Percentiles rank a stretch among this genome's conserved stretches.
These are phyloP conservation scores for Tympanuchus pallidicinctus DNA, from an alignment of 2,113 vertebrate genomes.

Conservation along the genomic window DNA sequence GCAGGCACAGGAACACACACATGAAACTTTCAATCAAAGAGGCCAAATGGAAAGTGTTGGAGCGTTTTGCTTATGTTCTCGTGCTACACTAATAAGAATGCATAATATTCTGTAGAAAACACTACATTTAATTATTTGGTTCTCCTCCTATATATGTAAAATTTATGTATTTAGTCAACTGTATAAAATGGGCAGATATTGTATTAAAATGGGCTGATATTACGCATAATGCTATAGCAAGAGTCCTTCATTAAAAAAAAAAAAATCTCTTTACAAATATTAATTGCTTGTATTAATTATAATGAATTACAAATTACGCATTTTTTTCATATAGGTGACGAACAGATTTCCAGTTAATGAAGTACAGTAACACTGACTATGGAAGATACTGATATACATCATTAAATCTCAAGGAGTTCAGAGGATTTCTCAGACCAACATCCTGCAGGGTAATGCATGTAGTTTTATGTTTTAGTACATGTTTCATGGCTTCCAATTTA, in stretches of 20 bases:
- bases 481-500: neutral
- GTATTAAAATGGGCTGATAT: neutral
- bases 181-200: neutral
- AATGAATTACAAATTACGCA: neutral
- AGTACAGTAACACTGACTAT: neutral
- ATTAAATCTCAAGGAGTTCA: neutral
- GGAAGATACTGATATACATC: neutral
- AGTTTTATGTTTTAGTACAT: neutral
- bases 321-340: neutral
- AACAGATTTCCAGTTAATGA: neutral
- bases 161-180: neutral
- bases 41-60: neutral
- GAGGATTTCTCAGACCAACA: neutral
- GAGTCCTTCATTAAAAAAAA: fast-evolving
- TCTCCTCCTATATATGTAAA: neutral
- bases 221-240: neutral
- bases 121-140: neutral
- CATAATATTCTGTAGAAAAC: neutral
- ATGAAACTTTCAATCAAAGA: neutral
- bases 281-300: neutral
- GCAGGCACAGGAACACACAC: fast-evolving
- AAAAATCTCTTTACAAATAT: neutral
- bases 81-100: neutral
- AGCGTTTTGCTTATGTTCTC: neutral
- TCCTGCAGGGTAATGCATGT: neutral